Conservation (phyloP, 2,888 invertebrate genomes). For the Gastracanthus pulcherrimus region DNA sequence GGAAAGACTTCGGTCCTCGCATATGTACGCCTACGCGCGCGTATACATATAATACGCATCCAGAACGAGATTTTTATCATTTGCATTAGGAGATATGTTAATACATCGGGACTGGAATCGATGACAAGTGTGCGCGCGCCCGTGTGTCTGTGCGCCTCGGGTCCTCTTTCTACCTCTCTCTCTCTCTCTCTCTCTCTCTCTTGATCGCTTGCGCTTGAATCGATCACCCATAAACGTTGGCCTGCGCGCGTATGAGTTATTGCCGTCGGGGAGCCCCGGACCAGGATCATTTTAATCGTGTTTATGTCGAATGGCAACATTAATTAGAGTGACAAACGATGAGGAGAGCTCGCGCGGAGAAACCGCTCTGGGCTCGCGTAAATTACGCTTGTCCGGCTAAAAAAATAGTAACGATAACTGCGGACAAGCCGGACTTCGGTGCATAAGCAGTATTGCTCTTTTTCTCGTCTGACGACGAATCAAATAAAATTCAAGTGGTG, state of each 20-base stretch:
- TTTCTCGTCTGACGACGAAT: too few species aligned
- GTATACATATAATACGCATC: not conserved
- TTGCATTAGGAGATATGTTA: slow-evolving; percentile 52
- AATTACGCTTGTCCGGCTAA: slow-evolving; percentile 13
- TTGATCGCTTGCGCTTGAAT: slow-evolving; percentile 11
- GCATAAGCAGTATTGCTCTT: too few species aligned
- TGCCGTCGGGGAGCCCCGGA: slow-evolving; percentile 5
- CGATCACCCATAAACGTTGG: slow-evolving; percentile 24
- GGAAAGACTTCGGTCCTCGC: too few species aligned
- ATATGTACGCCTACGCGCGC: not conserved
- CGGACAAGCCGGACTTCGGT: not conserved
- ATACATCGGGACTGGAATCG: slow-evolving; percentile 18
- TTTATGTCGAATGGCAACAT: slow-evolving; percentile 52
- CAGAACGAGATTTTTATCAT: slow-evolving; percentile 48
- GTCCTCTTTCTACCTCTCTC: slow-evolving; percentile 5
- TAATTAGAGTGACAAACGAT: slow-evolving; percentile 56
- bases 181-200: slow-evolving; percentile 9
- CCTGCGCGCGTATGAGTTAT: slow-evolving; percentile 39
- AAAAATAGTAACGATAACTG: slow-evolving; percentile 3
- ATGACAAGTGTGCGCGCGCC: slow-evolving; percentile 25
- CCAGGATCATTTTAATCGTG: slow-evolving; percentile 51
- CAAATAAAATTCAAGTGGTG: too few species aligned
- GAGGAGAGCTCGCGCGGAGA: slow-evolving; percentile 3
- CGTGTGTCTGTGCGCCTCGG: not conserved
- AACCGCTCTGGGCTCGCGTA: slow-evolving; percentile 10